A percentile compares a stretch with the other conserved stretches of the same genome.
phyloP scores from a whole-genome alignment of 2,113 vertebrate genomes.

The Brachypodius melanocephalos region DNA sequence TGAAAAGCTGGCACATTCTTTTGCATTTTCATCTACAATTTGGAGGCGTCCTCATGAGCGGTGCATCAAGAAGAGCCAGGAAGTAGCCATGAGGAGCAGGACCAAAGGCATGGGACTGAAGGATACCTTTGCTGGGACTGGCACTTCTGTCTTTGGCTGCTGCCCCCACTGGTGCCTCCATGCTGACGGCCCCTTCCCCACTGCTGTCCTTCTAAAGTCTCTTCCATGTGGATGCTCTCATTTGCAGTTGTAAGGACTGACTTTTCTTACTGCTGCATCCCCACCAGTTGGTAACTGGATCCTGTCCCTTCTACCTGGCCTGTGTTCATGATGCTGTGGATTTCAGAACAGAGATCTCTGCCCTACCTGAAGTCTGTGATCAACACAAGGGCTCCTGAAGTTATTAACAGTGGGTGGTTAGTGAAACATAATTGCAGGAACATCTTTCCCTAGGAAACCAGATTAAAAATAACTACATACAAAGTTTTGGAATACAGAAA shows the following conservation, averaged over 20 bases:
- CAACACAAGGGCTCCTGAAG: background rate
- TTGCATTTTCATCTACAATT: accelerated
- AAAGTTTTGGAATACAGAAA: background rate
- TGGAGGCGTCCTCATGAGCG: background rate
- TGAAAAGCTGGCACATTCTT: background rate
- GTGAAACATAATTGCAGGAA: constrained; percentile 39
- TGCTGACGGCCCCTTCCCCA: accelerated
- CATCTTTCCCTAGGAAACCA: constrained; percentile 20
- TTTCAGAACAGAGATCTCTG: background rate
- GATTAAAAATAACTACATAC: constrained; percentile 34
- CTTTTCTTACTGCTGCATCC: background rate
- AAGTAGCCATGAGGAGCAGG: background rate
- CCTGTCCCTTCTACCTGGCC: background rate
- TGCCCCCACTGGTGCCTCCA: background rate
- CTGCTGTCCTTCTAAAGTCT: accelerated
- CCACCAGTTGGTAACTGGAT: background rate
- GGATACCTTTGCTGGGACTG: background rate
- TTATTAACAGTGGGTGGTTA: constrained; percentile 42
- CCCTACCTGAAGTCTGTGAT: background rate
- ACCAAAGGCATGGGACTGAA: background rate
- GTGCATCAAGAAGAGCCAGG: background rate
- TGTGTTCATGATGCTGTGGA: background rate
- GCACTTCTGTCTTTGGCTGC: background rate
- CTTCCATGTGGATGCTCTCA: background rate
- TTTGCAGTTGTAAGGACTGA: background rate